These are phyloP conservation scores for Drosophila acutilabella DNA, from an alignment of 2,888 invertebrate species.

Conservation along the genomic window DNA sequence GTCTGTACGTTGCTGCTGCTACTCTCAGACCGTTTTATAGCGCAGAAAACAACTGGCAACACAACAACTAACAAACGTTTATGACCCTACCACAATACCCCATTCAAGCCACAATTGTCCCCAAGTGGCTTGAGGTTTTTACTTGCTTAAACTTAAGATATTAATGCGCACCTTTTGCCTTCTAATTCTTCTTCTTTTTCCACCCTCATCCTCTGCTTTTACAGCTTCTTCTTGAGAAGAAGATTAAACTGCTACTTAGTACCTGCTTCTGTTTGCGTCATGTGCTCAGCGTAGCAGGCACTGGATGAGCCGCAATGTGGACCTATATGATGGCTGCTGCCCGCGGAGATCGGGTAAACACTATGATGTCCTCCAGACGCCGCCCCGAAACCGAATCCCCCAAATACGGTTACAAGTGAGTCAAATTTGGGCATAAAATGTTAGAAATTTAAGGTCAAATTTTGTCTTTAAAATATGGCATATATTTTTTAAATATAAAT, in stretches of 20 bases:
- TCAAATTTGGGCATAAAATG: no score
- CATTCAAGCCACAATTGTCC: conserved; percentile 36
- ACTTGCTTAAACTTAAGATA: conserved; percentile 26
- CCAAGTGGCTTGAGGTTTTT: conserved; percentile 26
- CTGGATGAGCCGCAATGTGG: conserved; percentile 87
- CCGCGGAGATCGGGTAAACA: conserved; percentile 88
- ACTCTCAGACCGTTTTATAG: conserved; percentile 40
- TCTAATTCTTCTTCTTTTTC: neutral
- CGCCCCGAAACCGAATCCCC: conserved; percentile 85
- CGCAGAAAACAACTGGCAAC: conserved; percentile 6
- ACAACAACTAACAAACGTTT: conserved; percentile 15
- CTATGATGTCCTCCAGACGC: conserved; percentile 84
- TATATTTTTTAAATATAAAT: no score
- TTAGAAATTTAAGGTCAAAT: no score
- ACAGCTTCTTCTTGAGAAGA: conserved; percentile 13
- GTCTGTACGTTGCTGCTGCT: conserved; percentile 24
- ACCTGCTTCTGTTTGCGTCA: conserved; percentile 33
- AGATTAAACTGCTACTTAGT: conserved; percentile 14
- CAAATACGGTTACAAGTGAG: conserved; percentile 84
- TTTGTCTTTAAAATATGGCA: no score
- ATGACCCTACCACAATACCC: conserved; percentile 17
- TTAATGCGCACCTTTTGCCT: conserved; percentile 34
- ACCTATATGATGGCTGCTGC: conserved; percentile 90
- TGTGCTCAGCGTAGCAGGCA: conserved; percentile 64
- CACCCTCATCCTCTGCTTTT: neutral